Evolutionary conservation across 1,140 invertebrate species (phyloP), one percentile per base, ranked within the genome.

Genomic region (Drosophila cardini): DNA sequence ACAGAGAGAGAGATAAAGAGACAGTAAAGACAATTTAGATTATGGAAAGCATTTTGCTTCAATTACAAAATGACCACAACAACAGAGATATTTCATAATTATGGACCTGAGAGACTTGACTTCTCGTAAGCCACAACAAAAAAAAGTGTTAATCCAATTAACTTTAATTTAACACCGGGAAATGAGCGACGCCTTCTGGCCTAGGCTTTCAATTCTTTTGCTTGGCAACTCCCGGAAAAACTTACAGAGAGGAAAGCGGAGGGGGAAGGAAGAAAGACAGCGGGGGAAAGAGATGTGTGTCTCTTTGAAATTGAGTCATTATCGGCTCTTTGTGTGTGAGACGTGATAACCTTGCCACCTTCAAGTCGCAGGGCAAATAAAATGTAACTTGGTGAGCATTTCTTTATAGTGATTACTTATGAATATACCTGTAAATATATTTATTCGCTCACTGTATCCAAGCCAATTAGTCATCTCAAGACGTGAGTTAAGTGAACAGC

Each of bases 61-160:
- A 84, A 80, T 85, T 85, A 80, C 56, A 63, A 73, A 77, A 77
- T 60, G 68, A 67, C 72, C 45, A 50, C 42, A 68, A 61, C 62
- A 72, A 69, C 32, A 36, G 21, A 65, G 72, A 74, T 75, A 71
- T 75, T 60, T 61, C 76, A 75, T 80, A 84, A 81, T 85, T 85
- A 81, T 86, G 80, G 67, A 64, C 72, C 78, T 74, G 74, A 40
- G 60, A 40, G 60, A 80, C 72, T 62, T 42, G 45, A 50, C 26
- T 16, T 11, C 58, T 36, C 18, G 15, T 40, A 18, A 80, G 48
- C 43, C 34, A 57, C 62, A 73, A 70, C 30, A 60, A 42, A 36
- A 34, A 60, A 74, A 81, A 85, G 74, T 85, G 81, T 81, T 85
- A 85, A 85, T 85, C 70, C 60, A 85, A 85, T 85, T 85, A 81